Base-by-base conservation (phyloP, 2,113 vertebrate species). In the Cephalopterus ornatus region DNA sequence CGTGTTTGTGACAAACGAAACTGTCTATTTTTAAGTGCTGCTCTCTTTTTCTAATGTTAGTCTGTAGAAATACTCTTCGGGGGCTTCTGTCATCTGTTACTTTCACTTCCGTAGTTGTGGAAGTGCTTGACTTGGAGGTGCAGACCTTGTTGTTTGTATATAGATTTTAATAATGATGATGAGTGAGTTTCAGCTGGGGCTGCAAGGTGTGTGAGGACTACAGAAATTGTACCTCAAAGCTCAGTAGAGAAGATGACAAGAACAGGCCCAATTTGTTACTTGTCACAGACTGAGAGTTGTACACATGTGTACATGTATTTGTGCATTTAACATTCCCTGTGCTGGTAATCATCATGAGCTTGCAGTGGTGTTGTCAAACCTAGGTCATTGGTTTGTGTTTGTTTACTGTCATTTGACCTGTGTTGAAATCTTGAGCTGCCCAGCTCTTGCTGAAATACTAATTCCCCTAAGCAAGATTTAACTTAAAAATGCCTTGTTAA, bases 361-460 rank as follows among this genome's bases (percentile, higher is more conserved):
- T 58, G 33, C 76, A 88, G 55, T 59, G 42, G 1, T 56, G 23
- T 37, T 78, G 76, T 79, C 85, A 63, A 17, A 19, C 35, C 71
- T 44, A 63, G 78, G 62, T 89, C 62, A 37, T 17, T 75, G 63
- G 59, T 89, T 93, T 68, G 14, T 55, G 24, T 93, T 96, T 97
- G 72, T 93, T 93, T 94, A 89, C 94, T 77, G 22, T 47, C 46
- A 11, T 77, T 77, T 95, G 94, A 95, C 72, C 86, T 81, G 2
- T 92, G 89, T 91, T 74, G 92, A 89, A 95, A 95, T 93, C 83
- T 39, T 47, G 53, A 52, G 37, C 84, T 84, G 68, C 68, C 74
- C 37, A 73, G 71, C 49, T 92, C 75, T 77, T 65, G 46, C 42
- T 53, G 46, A 83, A 83, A 62, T 42, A 44, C 1, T 74, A 61